Percentiles rank a stretch among this genome's conserved stretches.
These are phyloP conservation scores for Mugil cephalus DNA, from an alignment of 2,113 vertebrate species.

Conservation along the genomic window DNA sequence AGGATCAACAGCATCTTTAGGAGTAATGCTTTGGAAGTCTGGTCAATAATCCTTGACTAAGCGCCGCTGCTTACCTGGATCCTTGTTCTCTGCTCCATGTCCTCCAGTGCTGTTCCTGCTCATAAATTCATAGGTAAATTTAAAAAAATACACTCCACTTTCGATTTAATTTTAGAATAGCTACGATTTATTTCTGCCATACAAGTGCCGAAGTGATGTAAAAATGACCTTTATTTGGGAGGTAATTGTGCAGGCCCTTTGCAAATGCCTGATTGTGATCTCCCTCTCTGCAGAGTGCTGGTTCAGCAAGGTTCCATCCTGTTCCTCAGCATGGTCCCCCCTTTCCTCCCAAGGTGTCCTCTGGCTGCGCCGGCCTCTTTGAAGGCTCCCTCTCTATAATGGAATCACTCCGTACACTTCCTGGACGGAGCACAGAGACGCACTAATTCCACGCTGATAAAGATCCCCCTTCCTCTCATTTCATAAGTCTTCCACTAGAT, in stretches of 20 bases:
- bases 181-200: conserved; percentile 36
- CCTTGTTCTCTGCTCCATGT: conserved; percentile 1
- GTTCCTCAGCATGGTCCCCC: conserved; percentile 91
- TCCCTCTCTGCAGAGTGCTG: conserved; percentile 88
- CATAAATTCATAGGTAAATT: conserved; percentile 23
- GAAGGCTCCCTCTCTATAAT: conserved; percentile 87
- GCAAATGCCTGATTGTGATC: conserved; percentile 95
- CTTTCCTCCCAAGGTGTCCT: conserved; percentile 92
- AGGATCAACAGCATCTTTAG: not conserved
- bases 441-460: conserved; percentile 97
- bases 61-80: not conserved
- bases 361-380: conserved; percentile 93
- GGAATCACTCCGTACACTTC: conserved; percentile 94
- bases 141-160: conserved; percentile 40
- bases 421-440: conserved; percentile 86
- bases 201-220: conserved; percentile 66
- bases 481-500: conserved; percentile 95
- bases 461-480: conserved; percentile 96
- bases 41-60: not conserved
- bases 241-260: conserved; percentile 88
- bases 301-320: conserved; percentile 95
- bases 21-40: not conserved
- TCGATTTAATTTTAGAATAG: conserved; percentile 66
- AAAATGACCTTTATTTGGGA: conserved; percentile 95
- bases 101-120: conserved; percentile 10